A percentile compares a stretch with the other conserved stretches of the same genome.
Evolutionary conservation across 2,888 invertebrate species (phyloP).

Genomic region (Augiades crinisus): DNA sequence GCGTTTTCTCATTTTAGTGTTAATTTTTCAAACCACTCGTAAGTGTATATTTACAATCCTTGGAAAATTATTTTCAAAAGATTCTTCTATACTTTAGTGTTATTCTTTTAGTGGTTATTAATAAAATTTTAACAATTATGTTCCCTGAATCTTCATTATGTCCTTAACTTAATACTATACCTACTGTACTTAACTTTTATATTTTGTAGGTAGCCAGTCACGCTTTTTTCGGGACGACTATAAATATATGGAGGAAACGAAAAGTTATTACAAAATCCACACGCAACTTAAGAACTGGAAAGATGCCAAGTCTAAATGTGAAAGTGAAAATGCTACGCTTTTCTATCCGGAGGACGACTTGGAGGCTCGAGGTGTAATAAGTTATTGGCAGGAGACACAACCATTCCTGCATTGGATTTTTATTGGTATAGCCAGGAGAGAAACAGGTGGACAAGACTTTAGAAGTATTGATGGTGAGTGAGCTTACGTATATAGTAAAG

Average conservation of each 20-base stretch:
- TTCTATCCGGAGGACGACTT: constrained; percentile 51
- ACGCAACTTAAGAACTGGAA: constrained; percentile 48
- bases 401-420: constrained; percentile 38
- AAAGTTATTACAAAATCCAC: constrained; percentile 61
- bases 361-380: constrained; percentile 44
- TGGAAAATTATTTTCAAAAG: no score
- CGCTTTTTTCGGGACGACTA: constrained; percentile 63
- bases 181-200: no score
- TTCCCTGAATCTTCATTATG: no score
- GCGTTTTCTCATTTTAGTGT: no score
- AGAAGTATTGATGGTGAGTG: not conserved
- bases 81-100: no score
- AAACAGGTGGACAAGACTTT: not conserved
- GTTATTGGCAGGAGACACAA: constrained; percentile 42
- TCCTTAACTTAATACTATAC: no score
- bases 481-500: no score
- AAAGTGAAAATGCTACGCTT: constrained; percentile 50
- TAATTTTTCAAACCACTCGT: no score
- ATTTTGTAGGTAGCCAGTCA: constrained; percentile 43
- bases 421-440: constrained; percentile 41
- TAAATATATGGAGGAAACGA: constrained; percentile 42
- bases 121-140: no score
- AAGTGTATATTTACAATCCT: no score
- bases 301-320: constrained; percentile 49
- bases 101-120: no score